These are phyloP conservation scores for human (Homo sapiens) DNA, from an alignment of 2,113 vertebrate species.

Conservation along the genomic window GRCh38 chr4:30819501-30820000, in stretches of 20 bases:
- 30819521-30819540: constrained; percentile 80
- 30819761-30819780: not conserved
- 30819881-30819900: not conserved
- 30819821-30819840: not conserved
- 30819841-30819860: not conserved
- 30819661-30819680: constrained; percentile 53
- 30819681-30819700: constrained; percentile 51
- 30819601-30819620: constrained; percentile 66
- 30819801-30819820: not conserved
- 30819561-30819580: constrained; percentile 84
- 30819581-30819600: constrained; percentile 67
- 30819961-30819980: not conserved
- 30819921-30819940: not conserved
- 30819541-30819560: constrained; percentile 80
- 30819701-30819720: not conserved
- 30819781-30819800: not conserved
- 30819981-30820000: constrained; percentile 7
- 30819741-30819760: not conserved
- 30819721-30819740: not conserved
- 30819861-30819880: not conserved
- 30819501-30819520: constrained; percentile 74
- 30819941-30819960: not conserved
- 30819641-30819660: constrained; percentile 63
- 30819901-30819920: not conserved
- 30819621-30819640: constrained; percentile 76